Percentiles rank a stretch among this genome's conserved stretches.
These are phyloP conservation scores for Saccopteryx bilineata DNA, from an alignment of 2,113 vertebrate genomes.

Conservation along the genomic window DNA sequence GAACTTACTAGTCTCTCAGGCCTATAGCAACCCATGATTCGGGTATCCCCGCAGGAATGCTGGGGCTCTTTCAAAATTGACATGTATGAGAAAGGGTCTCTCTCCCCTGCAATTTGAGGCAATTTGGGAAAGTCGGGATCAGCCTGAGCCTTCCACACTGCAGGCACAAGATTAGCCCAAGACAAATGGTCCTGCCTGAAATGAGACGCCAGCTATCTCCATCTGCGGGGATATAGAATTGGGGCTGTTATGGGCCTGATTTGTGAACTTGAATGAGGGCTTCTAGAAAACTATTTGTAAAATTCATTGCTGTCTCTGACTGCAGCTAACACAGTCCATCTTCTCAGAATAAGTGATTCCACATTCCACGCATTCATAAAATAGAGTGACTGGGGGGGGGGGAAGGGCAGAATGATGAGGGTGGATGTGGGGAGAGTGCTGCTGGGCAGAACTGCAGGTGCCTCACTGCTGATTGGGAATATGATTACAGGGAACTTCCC, in stretches of 20 bases:
- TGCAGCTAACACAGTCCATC: constrained; percentile 5
- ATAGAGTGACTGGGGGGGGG: background rate
- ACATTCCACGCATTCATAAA: background rate
- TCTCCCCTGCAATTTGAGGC: background rate
- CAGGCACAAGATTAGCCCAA: constrained; percentile 5
- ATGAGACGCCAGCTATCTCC: background rate
- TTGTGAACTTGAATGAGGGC: constrained; percentile 71
- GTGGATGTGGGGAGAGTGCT: background rate
- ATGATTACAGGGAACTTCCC: too few species aligned
- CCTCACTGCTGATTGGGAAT: background rate
- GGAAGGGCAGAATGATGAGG: background rate
- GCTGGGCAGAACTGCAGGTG: fast-evolving
- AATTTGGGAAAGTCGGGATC: background rate
- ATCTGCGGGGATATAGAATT: background rate
- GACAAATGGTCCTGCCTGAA: constrained; percentile 10
- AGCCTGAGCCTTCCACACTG: background rate
- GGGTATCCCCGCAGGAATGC: background rate
- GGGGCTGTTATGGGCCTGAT: constrained; percentile 60
- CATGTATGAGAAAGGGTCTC: background rate
- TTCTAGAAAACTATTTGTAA: constrained; percentile 72
- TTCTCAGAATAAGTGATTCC: constrained; percentile 39
- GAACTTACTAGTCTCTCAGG: background rate
- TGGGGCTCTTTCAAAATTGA: background rate
- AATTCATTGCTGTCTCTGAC: constrained; percentile 53
- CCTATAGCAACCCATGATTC: fast-evolving